Evolutionary conservation across 2,113 vertebrate species (phyloP).

Genomic region (Spea bombifrons): DNA sequence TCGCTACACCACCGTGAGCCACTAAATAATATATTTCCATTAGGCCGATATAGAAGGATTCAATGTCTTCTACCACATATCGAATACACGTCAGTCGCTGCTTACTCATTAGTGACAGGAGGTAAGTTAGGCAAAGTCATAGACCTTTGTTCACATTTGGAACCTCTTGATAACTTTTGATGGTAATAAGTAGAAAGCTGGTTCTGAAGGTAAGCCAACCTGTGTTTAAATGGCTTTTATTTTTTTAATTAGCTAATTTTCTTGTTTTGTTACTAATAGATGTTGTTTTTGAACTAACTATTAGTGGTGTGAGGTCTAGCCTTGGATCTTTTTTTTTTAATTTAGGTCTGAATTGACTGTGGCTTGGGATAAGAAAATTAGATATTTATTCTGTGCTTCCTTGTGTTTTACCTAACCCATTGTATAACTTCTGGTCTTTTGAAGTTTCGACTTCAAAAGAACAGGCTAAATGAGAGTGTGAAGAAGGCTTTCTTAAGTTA

Average conservation of each 20-base stretch:
- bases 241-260: background rate
- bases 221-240: background rate
- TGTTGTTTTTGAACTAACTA: background rate
- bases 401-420: background rate
- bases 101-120: constrained; percentile 67
- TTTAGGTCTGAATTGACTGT: background rate
- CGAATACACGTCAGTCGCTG: constrained; percentile 65
- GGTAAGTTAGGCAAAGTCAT: constrained; percentile 54
- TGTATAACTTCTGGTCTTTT: background rate
- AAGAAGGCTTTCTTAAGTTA: background rate
- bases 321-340: too few species aligned
- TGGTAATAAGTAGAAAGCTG: background rate
- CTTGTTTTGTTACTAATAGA: background rate
- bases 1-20: constrained; percentile 60
- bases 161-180: background rate
- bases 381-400: background rate
- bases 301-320: background rate
- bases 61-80: constrained; percentile 72
- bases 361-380: background rate
- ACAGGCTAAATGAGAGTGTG: background rate
- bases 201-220: constrained; percentile 7
- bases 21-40: constrained; percentile 91
- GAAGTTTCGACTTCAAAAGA: background rate
- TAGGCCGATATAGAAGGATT: constrained; percentile 73
- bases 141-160: background rate